Percentiles rank a stretch among this genome's conserved stretches.
These are phyloP conservation scores for Sitta europaea DNA, from an alignment of 2,113 vertebrate genomes.

Conservation along the genomic window DNA sequence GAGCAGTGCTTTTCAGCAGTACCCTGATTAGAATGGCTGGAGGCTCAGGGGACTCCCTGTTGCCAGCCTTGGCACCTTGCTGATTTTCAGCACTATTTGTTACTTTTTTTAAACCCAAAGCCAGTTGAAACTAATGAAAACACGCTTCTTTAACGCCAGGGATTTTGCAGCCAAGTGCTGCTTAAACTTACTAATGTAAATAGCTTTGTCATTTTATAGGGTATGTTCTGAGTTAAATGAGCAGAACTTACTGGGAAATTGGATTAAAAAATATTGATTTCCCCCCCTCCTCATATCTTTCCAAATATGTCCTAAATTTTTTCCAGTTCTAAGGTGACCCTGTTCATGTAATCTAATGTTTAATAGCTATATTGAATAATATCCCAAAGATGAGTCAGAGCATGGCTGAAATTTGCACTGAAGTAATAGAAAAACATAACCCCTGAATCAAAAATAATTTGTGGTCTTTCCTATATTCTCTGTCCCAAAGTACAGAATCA, in stretches of 20 bases:
- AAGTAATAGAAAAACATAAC: neutral
- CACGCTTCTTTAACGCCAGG: neutral
- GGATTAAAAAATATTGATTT: neutral
- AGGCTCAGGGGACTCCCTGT: neutral
- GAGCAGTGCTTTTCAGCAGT: neutral
- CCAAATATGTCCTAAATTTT: neutral
- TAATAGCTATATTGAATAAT: neutral
- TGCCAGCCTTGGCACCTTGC: slow-evolving; percentile 57
- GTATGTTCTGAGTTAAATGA: neutral
- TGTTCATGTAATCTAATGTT: neutral
- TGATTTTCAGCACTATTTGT: slow-evolving; percentile 46
- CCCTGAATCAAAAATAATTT: neutral
- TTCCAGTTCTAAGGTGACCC: neutral
- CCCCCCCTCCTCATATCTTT: neutral
- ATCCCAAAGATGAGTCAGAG: neutral
- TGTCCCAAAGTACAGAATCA: neutral
- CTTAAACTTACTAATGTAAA: neutral
- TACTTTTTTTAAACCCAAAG: slow-evolving; percentile 60
- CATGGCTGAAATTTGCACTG: neutral
- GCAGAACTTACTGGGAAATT: neutral
- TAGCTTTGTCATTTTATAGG: neutral
- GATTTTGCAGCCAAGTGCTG: neutral
- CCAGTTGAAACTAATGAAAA: slow-evolving; percentile 54
- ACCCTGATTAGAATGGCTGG: slow-evolving; percentile 35
- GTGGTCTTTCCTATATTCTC: neutral